phyloP scores from a whole-genome alignment of 2,888 invertebrate genomes.

The Liposcelis brunnea region DNA sequence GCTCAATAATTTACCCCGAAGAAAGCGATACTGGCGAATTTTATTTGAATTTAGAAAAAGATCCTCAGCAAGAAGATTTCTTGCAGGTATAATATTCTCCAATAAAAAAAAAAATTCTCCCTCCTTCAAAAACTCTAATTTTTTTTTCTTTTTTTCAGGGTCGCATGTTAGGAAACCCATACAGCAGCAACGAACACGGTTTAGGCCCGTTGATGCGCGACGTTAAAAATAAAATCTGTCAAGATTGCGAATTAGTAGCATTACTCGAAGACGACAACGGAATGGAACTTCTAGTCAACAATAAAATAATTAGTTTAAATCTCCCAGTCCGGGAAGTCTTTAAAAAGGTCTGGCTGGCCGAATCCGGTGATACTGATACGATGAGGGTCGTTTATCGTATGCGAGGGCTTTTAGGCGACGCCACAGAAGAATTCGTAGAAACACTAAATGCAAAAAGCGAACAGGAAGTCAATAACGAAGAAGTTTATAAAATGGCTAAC shows the following conservation, averaged over 20 bases:
- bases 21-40: conserved; percentile 96
- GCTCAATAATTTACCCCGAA: conserved; percentile 93
- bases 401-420: conserved; percentile 93
- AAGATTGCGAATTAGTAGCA: conserved; percentile 96
- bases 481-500: conserved; percentile 79
- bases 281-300: conserved; percentile 93
- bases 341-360: conserved; percentile 59
- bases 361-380: conserved; percentile 76
- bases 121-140: not conserved
- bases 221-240: conserved; percentile 96
- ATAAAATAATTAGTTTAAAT: conserved; percentile 95
- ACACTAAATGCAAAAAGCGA: conserved; percentile 69
- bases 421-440: conserved; percentile 97
- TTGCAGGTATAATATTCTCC: conserved; percentile 57
- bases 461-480: conserved; percentile 84
- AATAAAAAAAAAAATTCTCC: conserved; percentile 9
- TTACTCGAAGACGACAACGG: conserved; percentile 95
- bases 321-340: conserved; percentile 86
- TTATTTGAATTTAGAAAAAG: conserved; percentile 90
- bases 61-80: conserved; percentile 98
- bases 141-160: conserved; percentile 35
- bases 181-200: conserved; percentile 83
- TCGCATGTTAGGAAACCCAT: conserved; percentile 95
- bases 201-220: conserved; percentile 96
- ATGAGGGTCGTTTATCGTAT: conserved; percentile 97